These are phyloP conservation scores for Eutolmus rufibarbis DNA, from an alignment of 2,888 invertebrate genomes.

Conservation along the genomic window DNA sequence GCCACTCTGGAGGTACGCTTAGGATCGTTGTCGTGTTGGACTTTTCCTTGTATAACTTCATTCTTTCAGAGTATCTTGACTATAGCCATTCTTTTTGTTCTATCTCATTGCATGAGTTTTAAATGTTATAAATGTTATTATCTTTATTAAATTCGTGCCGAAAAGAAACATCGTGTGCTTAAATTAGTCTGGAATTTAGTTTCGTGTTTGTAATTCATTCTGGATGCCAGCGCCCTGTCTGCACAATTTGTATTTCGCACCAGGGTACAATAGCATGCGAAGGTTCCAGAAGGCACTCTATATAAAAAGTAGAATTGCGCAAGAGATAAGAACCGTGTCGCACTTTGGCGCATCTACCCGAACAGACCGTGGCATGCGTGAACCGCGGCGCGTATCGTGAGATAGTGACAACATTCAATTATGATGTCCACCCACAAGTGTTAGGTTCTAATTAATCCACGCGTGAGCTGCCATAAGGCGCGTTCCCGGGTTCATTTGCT, in stretches of 20 bases:
- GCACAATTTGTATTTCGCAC: neutral
- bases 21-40: too few species aligned
- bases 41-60: too few species aligned
- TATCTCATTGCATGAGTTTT: neutral
- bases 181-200: neutral
- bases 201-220: neutral
- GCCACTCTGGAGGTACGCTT: too few species aligned
- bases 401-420: conserved; percentile 1
- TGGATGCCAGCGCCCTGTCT: neutral
- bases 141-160: neutral
- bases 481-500: conserved; percentile 1
- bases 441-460: conserved; percentile 21
- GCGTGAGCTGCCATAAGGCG: conserved; percentile 23
- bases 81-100: neutral
- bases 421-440: conserved; percentile 30
- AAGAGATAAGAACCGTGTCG: neutral
- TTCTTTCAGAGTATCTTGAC: neutral
- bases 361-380: neutral
- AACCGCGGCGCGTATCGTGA: neutral
- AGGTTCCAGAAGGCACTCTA: neutral
- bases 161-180: neutral
- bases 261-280: neutral
- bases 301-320: neutral
- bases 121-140: neutral
- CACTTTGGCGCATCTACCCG: neutral